Evolutionary conservation across 2,113 vertebrate genomes (phyloP), one percentile per base, ranked within the genome.

Genomic region (Syngnathus typhle): DNA sequence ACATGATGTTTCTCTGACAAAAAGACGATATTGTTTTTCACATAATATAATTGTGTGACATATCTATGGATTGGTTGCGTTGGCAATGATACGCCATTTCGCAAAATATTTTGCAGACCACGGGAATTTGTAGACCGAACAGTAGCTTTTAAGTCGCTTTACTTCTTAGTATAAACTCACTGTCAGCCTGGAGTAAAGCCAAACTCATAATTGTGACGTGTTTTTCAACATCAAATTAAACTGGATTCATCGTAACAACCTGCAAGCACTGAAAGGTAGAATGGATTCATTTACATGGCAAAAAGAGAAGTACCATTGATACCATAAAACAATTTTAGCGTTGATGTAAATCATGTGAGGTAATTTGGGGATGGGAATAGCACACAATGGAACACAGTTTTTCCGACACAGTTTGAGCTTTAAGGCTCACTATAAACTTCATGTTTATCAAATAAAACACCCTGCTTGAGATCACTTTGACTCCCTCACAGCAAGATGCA

Each of bases 381-480:
- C 4, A 32, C 23, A 56, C 55, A 58, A 58, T 32, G 49, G 49
- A 52, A 52, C 47, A 16, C 15, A 56, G 3, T 13, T 6, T 19
- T 32, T 23, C 41, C 56, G 32, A 6, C n/a, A 6, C 18, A 60
- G 7, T 38, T 46, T 41, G 7, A 16, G 66, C 12, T 18, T 47
- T 58, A 21, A 8, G 44, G 7, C n/a, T 41, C 46, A 36, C n/a
- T 8, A 15, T 52, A 67, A 38, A 32, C 15, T 52, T 9, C 69
- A 44, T 7, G 59, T 70, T 39, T 64, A 32, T 46, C 60, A 46
- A 76, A 64, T 72, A 75, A 65, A 10, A 68, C 56, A 72, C 18
- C 9, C 56, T 46, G 41, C 39, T 66, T 64, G 74, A 80, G 56
- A 44, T 74, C 65, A 69, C 43, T 66, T 73, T 52, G n/a, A 38